Base-by-base conservation (phyloP, 2,888 invertebrate genomes). In the Creontiades dilutus region DNA sequence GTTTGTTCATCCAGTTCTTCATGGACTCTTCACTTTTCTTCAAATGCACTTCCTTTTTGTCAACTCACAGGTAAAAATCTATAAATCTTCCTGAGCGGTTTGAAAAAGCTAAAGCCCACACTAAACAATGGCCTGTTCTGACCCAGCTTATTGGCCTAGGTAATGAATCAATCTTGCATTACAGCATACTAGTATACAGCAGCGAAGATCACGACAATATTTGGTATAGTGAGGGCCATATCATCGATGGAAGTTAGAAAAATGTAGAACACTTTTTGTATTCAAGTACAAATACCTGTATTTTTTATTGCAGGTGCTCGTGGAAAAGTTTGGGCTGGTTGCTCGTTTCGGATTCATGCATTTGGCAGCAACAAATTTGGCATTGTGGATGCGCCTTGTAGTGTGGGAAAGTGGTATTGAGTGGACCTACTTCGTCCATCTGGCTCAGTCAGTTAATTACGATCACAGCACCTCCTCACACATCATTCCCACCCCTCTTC, bases 11-110 rank as follows among this genome's bases (percentile, higher is more conserved):
- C 95, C 95, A 0, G 94, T 94, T 82, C 93, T 95, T n/a, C 94
- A 94, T 90, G 94, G 94, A 23, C 93, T 94, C 81, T 94, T 95
- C 92, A 94, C 94, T 16, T 94, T 95, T 92, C 92, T 95, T 68
- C 94, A 95, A 92, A 94, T 95, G 94, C 94, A 95, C 92, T 94
- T 95, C 92, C 93, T 95, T 80, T 95, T 94, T 92, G 94, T 95
- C 90, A 94, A 95, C 92, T 94, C 94, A 0, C 94, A 94, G 93
- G 94, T 94, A 92, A 68, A n/a, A 12, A 52, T 52, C 37, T 37
- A 37, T 2, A 37, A 37, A 37, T 37, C 2, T 37, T 37, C 7
- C 3, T 37, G 37, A 37, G 3, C 37, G 37, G 7, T 37, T 7
- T 2, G 37, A 2, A 37, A 2, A 37, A 37, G 37, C 37, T 37